Conservation (phyloP, 2,797 vertebrate species). For the Zalophus californianus region DNA sequence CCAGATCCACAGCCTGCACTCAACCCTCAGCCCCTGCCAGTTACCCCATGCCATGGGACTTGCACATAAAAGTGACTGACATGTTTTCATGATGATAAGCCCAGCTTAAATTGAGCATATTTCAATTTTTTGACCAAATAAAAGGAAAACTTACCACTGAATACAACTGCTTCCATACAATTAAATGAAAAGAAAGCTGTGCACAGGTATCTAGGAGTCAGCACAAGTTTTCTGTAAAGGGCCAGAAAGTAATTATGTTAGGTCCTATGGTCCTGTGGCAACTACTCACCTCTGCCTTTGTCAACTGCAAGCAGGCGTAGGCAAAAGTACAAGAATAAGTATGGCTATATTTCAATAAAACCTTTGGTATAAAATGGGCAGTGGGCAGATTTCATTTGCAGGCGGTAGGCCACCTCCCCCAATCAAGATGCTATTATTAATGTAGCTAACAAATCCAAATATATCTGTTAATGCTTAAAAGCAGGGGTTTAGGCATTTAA, state of each 20-base stretch:
- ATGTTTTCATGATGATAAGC: not conserved
- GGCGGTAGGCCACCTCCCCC: not conserved
- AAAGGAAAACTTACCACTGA: not conserved
- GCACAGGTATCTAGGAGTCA: not conserved
- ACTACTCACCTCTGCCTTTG: not conserved
- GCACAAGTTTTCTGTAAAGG: not conserved
- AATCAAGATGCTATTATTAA: not conserved
- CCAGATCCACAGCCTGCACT: not conserved
- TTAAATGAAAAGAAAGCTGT: not conserved
- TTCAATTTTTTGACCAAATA: constrained; percentile 6
- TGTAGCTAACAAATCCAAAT: not conserved
- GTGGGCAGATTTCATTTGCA: not conserved
- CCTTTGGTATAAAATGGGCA: not conserved
- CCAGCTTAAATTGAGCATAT: not conserved
- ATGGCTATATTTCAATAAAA: not conserved
- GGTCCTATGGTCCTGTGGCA: not conserved
- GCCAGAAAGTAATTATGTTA: not conserved
- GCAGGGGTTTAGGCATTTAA: not conserved
- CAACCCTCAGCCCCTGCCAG: not conserved
- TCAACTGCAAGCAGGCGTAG: not conserved
- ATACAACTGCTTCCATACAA: not conserved
- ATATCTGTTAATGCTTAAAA: not conserved
- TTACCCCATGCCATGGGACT: not conserved
- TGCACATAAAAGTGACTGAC: not conserved
- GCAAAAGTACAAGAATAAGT: not conserved